Evolutionary conservation across 2,797 vertebrate genomes (phyloP).

Genomic region (Streptopelia turtur): DNA sequence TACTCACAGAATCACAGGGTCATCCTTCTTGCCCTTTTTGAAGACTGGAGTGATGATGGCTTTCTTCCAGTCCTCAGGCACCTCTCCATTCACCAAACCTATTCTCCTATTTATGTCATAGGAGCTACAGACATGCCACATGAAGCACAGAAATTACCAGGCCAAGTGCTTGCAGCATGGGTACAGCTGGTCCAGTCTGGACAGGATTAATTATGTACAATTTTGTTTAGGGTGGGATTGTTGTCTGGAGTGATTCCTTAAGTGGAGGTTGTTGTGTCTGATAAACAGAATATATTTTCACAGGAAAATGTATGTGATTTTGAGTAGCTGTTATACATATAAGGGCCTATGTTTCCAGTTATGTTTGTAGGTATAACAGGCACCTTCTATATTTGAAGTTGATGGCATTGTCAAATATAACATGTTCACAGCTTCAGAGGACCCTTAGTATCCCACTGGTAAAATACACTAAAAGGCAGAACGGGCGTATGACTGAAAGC

Average conservation of each 20-base stretch:
- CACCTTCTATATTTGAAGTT: neutral
- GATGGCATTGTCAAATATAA: neutral
- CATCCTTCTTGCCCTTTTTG: too few species aligned
- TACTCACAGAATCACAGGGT: too few species aligned
- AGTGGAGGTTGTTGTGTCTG: neutral
- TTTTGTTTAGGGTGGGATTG: neutral
- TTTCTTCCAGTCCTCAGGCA: too few species aligned
- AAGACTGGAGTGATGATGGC: too few species aligned
- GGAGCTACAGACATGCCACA: neutral
- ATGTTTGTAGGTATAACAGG: neutral
- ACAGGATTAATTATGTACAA: neutral
- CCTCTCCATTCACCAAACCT: neutral
- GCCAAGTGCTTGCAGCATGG: neutral
- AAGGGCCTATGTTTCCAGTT: neutral
- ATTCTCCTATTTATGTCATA: neutral
- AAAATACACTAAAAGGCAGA: neutral
- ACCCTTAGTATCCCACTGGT: neutral
- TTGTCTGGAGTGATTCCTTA: neutral
- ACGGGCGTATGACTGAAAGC: neutral
- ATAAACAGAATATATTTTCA: neutral
- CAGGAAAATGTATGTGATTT: neutral
- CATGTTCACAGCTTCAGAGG: fast-evolving
- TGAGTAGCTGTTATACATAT: neutral
- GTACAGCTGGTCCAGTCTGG: neutral
- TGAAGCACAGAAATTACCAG: neutral